Conservation (phyloP, 2,113 vertebrate species). For the Brachyistius frenatus region DNA sequence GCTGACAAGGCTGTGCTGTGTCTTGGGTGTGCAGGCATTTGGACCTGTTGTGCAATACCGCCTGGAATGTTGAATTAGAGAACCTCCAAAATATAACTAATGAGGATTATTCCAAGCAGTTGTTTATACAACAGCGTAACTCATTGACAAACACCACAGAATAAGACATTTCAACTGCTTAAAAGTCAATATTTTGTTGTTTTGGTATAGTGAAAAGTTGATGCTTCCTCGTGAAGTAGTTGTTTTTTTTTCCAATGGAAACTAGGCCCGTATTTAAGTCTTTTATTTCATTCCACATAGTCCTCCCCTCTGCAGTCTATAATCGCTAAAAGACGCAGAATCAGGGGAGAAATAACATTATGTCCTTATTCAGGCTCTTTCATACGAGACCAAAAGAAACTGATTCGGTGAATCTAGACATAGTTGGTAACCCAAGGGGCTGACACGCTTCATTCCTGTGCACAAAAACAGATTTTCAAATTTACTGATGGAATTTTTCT, state of each 20-base stretch:
- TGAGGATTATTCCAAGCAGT: slow-evolving; percentile 9
- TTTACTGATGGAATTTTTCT: slow-evolving; percentile 26
- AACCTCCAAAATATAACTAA: slow-evolving; percentile 34
- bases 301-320: background rate
- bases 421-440: slow-evolving; percentile 1
- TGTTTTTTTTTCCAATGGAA: background rate
- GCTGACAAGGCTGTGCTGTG: slow-evolving; percentile 25
- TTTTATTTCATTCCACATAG: background rate
- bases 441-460: background rate
- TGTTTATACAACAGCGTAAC: slow-evolving; percentile 16
- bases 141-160: slow-evolving; percentile 12
- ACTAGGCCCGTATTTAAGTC: background rate
- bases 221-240: background rate
- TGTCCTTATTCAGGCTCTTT: slow-evolving; percentile 27
- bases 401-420: background rate
- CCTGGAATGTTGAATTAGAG: slow-evolving; percentile 66
- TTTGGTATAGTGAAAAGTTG: slow-evolving; percentile 1
- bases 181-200: slow-evolving; percentile 5
- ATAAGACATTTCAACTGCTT: background rate
- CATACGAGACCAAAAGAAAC: background rate
- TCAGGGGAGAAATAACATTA: slow-evolving; percentile 11
- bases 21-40: slow-evolving; percentile 60
- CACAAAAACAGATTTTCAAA: slow-evolving; percentile 42
- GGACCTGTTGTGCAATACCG: slow-evolving; percentile 69
- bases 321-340: slow-evolving; percentile 7